Evolutionary conservation across 1,140 invertebrate species (phyloP), one percentile per base, ranked within the genome.

Genomic region (Bilobella aurantiaca): DNA sequence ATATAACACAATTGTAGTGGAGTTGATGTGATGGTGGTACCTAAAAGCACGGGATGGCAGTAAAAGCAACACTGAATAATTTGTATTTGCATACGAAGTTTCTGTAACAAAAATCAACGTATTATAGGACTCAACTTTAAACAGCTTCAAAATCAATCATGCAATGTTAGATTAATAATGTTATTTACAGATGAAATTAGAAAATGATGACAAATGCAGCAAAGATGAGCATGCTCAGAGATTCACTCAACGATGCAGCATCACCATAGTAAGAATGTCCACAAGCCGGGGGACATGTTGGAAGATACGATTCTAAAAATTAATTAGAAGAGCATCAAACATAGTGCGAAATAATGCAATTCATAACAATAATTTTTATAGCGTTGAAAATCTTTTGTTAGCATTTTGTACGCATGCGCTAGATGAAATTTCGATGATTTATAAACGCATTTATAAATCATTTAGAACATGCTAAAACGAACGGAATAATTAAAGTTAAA

Each of bases 221-320:
- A 8, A 56, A 25, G 25, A 56, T n/a, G 37, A 53, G 27, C 57
- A 58, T 58, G 57, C 57, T 58, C 57, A 58, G 8, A 3, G 57
- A 58, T 3, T 23, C 57, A 58, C 25, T 31, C 12, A 58, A 16
- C 12, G 57, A 58, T 25, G 57, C 23, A 58, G 29, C 57, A 29
- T 31, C 57, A 14, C 57, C 57, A 31, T 58, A 58, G 29, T 58
- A 58, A 58, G 57, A 58, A 14, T 58, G 57, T 58, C 57, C 57
- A 58, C 57, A 58, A 28, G 57, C 57, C 2, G 59, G 59, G 3
- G 59, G 59, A 61, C 59, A 61, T 21, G 29, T 61, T 2, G 59
- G 59, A 16, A 61, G 8, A 30, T 29, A 21, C 3, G 59, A 34
- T 42, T 61, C 59, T 61, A 37, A 34, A 34, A 61, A 59, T 29